Evolutionary conservation across 2,888 invertebrate species (phyloP), one percentile per base, ranked within the genome.

Genomic region (Archaeoteleia sp.): DNA sequence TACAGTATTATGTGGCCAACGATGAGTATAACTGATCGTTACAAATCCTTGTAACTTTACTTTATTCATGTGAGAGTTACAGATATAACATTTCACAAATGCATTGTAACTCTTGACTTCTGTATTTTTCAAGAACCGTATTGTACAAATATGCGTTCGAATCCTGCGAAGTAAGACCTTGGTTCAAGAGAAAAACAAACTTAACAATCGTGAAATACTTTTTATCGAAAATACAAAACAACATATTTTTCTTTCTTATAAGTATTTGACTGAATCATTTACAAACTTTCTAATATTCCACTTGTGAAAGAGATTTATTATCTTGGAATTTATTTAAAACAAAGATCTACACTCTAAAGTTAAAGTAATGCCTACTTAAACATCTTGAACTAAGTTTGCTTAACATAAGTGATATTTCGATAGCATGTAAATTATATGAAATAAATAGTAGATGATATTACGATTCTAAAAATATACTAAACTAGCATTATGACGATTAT

Each of bases 361-460:
- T 14, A 1, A 14, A 8, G n/a, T n/a, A 14, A 35, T 8, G 13
- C 5, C 14, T 35, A 3, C 15, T 35, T 10, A 4, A 13, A 42
- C n/a, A 27, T 42, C 42, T 42, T 27, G n/a, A 42, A 25, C 27
- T 20, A 42, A 42, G 42, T 27, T 42, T 42, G 14, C 42, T 42
- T 27, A 14, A 27, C 4, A 8, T 9, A 10, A 42, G 14, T 42
- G 42, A 14, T 14, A 42, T 20, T 42, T 42, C 42, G 14, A 42
- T 27, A 17, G 42, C 42, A 42, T 42, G 42, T 42, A 42, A 25
- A 42, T 42, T 27, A 42, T 42, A n/a, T 27, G n/a, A 42, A 43
- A 27, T 23, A 43, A 43, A 43, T 43, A 9, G 20, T 43, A 43
- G n/a, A n/a, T n/a, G 15, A 29, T 15, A 15, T 39, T 39, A 20